Evolutionary conservation across 2,888 invertebrate genomes (phyloP).

Genomic region (Rhabditoides inermis): DNA sequence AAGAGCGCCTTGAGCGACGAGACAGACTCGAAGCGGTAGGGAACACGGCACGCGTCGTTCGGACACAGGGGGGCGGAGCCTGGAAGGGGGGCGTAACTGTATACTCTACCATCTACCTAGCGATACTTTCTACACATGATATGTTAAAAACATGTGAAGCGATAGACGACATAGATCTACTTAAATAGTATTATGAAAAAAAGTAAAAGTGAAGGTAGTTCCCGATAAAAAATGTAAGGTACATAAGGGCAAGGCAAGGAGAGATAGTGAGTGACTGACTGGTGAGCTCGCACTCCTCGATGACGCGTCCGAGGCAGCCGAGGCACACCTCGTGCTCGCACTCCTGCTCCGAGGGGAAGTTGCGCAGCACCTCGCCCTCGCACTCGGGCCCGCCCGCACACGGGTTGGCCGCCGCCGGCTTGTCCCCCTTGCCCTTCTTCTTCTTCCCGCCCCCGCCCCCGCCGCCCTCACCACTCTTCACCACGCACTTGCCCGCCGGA

Average conservation of each 20-base stretch:
- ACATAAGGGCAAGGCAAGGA: too few species aligned
- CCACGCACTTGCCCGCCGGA: conserved; percentile 16
- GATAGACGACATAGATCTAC: not conserved
- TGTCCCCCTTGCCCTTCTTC: conserved; percentile 11
- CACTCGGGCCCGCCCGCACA: conserved; percentile 21
- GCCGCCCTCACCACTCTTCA: conserved; percentile 15
- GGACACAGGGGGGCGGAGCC: conserved; percentile 31
- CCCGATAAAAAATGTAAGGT: too few species aligned
- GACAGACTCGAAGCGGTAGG: conserved; percentile 36
- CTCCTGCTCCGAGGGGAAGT: conserved; percentile 38
- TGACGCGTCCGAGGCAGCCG: conserved; percentile 21
- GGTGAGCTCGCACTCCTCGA: conserved; percentile 25
- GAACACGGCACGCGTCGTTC: conserved; percentile 25
- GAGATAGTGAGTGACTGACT: conserved; percentile 6
- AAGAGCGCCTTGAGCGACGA: conserved; percentile 28
- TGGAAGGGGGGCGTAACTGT: not conserved
- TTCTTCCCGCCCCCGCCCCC: conserved; percentile 15
- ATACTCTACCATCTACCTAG: too few species aligned
- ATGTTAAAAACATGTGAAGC: too few species aligned
- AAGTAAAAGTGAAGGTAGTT: too few species aligned
- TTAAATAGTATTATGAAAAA: not conserved
- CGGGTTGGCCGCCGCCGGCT: not conserved
- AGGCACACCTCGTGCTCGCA: conserved; percentile 41
- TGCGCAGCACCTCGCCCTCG: conserved; percentile 31
- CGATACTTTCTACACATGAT: too few species aligned